A percentile compares a stretch with the other conserved stretches of the same genome.
These are phyloP conservation scores for Pandemis heparana DNA, from an alignment of 2,888 invertebrate genomes.

Conservation along the genomic window DNA sequence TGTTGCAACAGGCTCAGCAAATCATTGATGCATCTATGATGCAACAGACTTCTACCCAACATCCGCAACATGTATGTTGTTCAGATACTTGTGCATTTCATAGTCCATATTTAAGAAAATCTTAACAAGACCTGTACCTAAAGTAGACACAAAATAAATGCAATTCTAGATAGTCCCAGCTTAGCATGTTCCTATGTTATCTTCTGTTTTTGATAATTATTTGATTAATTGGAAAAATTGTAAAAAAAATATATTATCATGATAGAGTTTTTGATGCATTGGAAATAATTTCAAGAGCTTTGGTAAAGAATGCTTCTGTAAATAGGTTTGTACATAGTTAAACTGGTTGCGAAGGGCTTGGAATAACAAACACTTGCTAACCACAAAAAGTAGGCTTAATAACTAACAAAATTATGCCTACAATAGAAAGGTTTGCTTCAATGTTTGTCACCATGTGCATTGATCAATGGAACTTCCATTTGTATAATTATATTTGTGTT, in stretches of 20 bases:
- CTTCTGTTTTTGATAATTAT: constrained; percentile 9
- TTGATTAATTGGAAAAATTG: constrained; percentile 7
- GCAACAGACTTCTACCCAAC: constrained; percentile 82
- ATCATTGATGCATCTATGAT: constrained; percentile 85
- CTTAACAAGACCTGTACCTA: constrained; percentile 25
- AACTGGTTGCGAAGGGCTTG: constrained; percentile 29
- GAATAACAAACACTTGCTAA: constrained; percentile 33
- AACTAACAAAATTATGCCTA: constrained; percentile 1
- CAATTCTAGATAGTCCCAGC: constrained; percentile 47
- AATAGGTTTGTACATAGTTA: not conserved
- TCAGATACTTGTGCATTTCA: constrained; percentile 38
- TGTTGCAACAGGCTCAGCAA: constrained; percentile 85
- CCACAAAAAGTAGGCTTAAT: not conserved
- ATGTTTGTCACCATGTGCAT: not conserved
- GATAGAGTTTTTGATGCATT: not conserved
- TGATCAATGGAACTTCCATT: not conserved
- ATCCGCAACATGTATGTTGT: constrained; percentile 84
- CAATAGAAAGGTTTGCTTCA: not conserved
- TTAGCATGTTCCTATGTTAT: constrained; percentile 65
- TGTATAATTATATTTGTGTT: not conserved
- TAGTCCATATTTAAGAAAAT: constrained; percentile 32
- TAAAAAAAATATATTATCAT: not conserved
- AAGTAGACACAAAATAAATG: constrained; percentile 24
- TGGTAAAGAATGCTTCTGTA: not conserved
- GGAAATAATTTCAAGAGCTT: not conserved